These are phyloP conservation scores for Atherinomorus stipes DNA, from an alignment of 2,113 vertebrate genomes.

Conservation along the genomic window DNA sequence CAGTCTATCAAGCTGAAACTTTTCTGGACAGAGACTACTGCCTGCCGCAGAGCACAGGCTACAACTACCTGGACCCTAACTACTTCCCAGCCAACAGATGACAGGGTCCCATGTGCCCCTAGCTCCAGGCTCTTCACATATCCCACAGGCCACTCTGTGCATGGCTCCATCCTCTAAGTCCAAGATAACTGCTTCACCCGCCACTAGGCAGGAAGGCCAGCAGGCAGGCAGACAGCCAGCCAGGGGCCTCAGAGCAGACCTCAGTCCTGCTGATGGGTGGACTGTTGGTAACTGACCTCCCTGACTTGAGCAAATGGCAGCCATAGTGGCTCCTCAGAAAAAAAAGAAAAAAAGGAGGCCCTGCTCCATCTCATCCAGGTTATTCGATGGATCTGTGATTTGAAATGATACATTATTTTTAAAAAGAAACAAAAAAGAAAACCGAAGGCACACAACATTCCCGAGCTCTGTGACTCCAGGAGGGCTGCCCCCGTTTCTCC, in stretches of 20 bases:
- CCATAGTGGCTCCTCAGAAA: constrained; percentile 73
- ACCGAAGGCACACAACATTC: constrained; percentile 85
- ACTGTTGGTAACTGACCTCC: constrained; percentile 59
- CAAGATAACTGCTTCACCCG: constrained; percentile 71
- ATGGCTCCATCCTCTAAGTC: constrained; percentile 78
- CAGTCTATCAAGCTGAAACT: constrained; percentile 91
- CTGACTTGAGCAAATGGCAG: constrained; percentile 83
- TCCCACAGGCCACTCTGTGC: constrained; percentile 79
- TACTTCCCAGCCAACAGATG: constrained; percentile 99
- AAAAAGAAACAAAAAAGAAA: constrained; percentile 47
- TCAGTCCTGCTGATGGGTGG: constrained; percentile 59
- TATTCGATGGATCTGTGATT: constrained; percentile 65
- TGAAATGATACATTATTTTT: constrained; percentile 68
- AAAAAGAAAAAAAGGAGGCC: constrained; percentile 42
- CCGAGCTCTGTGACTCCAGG: constrained; percentile 75
- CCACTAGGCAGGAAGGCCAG: constrained; percentile 73
- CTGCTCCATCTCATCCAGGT: constrained; percentile 61
- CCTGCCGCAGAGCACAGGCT: constrained; percentile 93
- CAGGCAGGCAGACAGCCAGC: constrained; percentile 60
- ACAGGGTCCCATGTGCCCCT: constrained; percentile 83
- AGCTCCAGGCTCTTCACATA: constrained; percentile 70
- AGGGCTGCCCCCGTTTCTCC: constrained; percentile 40
- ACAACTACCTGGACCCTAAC: constrained; percentile 99
- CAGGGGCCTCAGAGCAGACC: constrained; percentile 61
- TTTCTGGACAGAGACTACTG: constrained; percentile 99